Percentiles rank a stretch among this genome's conserved stretches.
Evolutionary conservation across 2,113 vertebrate genomes (phyloP).

Genomic region (Phainopepla nitens): DNA sequence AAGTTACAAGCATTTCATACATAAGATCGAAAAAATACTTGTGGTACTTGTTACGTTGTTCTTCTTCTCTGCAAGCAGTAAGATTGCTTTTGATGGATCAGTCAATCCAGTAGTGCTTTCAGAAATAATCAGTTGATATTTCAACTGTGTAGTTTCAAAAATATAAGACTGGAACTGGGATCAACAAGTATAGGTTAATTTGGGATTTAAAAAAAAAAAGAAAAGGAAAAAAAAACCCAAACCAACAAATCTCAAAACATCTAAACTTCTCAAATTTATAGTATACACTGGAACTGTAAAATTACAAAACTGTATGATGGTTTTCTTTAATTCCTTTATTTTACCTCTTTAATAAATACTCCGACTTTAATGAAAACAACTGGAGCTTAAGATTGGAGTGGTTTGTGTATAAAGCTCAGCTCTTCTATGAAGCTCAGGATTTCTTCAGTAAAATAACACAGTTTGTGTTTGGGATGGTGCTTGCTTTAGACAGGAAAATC

Average conservation of each 20-base stretch:
- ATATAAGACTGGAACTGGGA: neutral
- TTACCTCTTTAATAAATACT: neutral
- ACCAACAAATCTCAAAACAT: neutral
- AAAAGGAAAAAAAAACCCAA: rapidly evolving
- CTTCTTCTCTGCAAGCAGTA: neutral
- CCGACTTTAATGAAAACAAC: neutral
- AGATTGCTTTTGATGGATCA: neutral
- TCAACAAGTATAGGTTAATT: neutral
- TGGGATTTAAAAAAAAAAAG: rapidly evolving
- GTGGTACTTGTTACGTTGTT: neutral
- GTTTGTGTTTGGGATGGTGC: neutral
- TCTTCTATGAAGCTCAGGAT: neutral
- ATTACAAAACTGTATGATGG: neutral
- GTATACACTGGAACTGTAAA: neutral
- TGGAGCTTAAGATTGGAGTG: neutral
- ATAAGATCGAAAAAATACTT: neutral
- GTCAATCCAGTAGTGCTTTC: neutral
- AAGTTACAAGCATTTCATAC: neutral
- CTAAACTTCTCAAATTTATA: neutral
- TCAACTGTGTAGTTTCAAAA: neutral
- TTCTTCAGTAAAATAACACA: neutral
- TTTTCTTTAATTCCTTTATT: neutral
- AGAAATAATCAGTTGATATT: neutral
- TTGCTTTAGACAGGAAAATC: neutral
- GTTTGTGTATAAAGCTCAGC: neutral